Percentiles rank a stretch among this genome's conserved stretches.
Evolutionary conservation across 2,888 invertebrate species (phyloP).

Genomic region (Pheosia gnoma): DNA sequence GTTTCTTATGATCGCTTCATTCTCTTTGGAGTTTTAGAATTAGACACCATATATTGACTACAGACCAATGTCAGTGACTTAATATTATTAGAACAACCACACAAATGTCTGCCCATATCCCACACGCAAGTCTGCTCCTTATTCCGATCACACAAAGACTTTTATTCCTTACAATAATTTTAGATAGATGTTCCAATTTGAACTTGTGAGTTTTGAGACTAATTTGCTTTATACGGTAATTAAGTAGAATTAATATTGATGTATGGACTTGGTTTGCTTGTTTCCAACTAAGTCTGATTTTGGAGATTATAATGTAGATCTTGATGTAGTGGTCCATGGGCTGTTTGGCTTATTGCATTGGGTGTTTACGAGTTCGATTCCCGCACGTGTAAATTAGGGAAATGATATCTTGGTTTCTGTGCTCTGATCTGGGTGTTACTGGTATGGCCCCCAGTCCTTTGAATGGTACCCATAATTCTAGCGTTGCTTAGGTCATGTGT

Average conservation of each 20-base stretch:
- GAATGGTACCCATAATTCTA: too few relatives aligned
- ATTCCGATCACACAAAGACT: neutral
- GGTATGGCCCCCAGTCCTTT: too few relatives aligned
- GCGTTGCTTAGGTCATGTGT: too few relatives aligned
- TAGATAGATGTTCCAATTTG: neutral
- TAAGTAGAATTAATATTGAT: conserved; percentile 1
- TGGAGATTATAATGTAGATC: neutral
- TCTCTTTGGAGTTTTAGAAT: conserved; percentile 4
- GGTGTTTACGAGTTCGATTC: too few relatives aligned
- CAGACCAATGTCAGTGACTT: conserved; percentile 4
- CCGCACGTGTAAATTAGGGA: too few relatives aligned
- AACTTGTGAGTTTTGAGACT: conserved; percentile 2
- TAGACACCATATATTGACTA: neutral
- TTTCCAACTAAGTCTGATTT: neutral
- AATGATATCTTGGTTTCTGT: too few relatives aligned
- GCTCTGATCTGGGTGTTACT: too few relatives aligned
- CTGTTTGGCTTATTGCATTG: too few relatives aligned
- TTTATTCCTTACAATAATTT: neutral
- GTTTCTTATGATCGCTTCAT: conserved; percentile 5
- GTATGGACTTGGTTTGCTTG: neutral
- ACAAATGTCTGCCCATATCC: neutral
- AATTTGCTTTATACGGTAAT: conserved; percentile 7
- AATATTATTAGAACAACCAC: conserved; percentile 6
- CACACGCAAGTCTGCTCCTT: neutral
- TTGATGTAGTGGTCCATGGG: too few relatives aligned